Evolutionary conservation across 2,797 vertebrate species (phyloP).

Genomic region (Clarias pachynema): DNA sequence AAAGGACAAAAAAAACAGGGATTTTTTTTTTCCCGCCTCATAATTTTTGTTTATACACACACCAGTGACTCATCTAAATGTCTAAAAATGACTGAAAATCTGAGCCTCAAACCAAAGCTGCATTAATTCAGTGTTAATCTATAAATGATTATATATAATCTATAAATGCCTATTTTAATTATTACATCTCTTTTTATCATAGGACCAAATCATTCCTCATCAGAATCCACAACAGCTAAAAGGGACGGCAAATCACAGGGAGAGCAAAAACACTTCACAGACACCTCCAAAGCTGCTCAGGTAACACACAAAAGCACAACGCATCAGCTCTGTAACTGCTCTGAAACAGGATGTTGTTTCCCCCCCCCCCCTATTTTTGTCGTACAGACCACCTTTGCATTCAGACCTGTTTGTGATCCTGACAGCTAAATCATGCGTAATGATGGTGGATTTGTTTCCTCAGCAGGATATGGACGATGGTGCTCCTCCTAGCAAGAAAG

Average conservation of each 20-base stretch:
- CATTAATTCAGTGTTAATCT: not conserved
- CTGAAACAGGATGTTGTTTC: not conserved
- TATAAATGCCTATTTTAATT: conserved; percentile 1
- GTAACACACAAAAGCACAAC: conserved; percentile 60
- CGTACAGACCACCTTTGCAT: not conserved
- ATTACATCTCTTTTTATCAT: not conserved
- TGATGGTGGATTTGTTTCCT: conserved; percentile 16
- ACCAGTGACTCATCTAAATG: too few relatives aligned
- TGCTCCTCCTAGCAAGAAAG: conserved; percentile 62
- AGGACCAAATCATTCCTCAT: conserved; percentile 53
- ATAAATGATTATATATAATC: too few relatives aligned
- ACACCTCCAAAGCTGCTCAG: conserved; percentile 81
- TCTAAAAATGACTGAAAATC: too few relatives aligned
- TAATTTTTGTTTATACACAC: too few relatives aligned
- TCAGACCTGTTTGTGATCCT: not conserved
- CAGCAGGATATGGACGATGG: conserved; percentile 58
- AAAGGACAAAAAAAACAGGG: too few relatives aligned
- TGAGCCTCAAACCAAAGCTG: too few relatives aligned
- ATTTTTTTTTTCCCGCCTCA: too few relatives aligned
- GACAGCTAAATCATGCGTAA: not conserved
- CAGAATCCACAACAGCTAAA: conserved; percentile 67
- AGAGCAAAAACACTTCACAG: conserved; percentile 76
- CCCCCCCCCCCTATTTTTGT: not conserved
- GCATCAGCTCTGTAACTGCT: not conserved
- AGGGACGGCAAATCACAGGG: conserved; percentile 80